Evolutionary conservation across 2,113 vertebrate species (phyloP), one percentile per base, ranked within the genome.

Genomic region (Chloroceryle aenea): DNA sequence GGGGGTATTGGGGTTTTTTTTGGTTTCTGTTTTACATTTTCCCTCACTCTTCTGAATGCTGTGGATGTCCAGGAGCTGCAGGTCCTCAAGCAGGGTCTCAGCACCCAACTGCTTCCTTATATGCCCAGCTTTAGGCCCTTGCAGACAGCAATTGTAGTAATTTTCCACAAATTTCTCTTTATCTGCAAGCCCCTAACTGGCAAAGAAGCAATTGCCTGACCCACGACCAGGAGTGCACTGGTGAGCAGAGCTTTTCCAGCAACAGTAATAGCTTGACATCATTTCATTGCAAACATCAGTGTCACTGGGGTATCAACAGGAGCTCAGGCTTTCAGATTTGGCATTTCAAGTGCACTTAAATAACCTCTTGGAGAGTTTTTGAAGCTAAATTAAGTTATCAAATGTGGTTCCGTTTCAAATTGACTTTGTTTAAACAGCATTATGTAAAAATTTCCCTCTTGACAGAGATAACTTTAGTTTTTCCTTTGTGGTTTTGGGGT

Each of bases 111-210:
- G 0, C 59, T 17, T 66, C 32, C 29, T 53, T 12, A 29, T 0
- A 10, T 5, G 25, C 53, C 20, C 2, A 36, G 2, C 36, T 53
- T 53, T 13, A 62, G 64, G 66, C 52, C 17, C 30, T 32, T 1
- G 0, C 2, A 30, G 6, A 34, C 29, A n/a, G 38, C 52, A 84
- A 26, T 0, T 30, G 15, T 3, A 63, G 9, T 19, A 0, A 2
- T 26, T 82, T 77, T 61, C 18, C 61, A 74, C 48, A 9, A 26
- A 45, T 68, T 75, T 52, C 47, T 95, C 83, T 47, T 32, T 66
- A 63, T 21, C 53, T 92, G 22, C 62, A 76, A 80, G 63, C 8
- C 82, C 34, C 3, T 29, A 36, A 75, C 2, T 50, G 58, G 40
- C 32, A 42, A 45, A 61, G 48, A 19, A 82, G 15, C 4, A n/a